Evolutionary conservation across 2,888 invertebrate genomes (phyloP), one percentile per base, ranked within the genome.

Genomic region (Dynastes tityus): DNA sequence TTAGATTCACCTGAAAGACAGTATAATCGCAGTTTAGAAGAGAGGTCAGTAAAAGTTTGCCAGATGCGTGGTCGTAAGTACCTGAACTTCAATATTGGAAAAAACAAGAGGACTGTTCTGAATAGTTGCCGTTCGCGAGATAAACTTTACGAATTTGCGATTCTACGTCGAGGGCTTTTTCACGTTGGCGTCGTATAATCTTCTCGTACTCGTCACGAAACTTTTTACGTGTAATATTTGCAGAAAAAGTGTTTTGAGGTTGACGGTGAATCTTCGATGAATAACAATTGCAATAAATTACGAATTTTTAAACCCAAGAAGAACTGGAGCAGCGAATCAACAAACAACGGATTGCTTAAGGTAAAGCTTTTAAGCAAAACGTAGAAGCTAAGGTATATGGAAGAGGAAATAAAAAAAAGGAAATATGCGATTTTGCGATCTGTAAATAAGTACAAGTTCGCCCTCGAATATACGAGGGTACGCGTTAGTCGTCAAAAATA

Each of bases 141-240:
- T 5, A 55, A 55, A 55, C 55, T 55, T 55, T 55, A 1, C 6
- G 55, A 55, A 55, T 55, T 55, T 55, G 55, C n/a, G 8, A 55
- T 16, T 55, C 55, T n/a, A n/a, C 22, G 1, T 9, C 55, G n/a
- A 55, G n/a, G 13, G 1, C n/a, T 55, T 55, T 55, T 55, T 22
- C 55, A 22, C 55, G 16, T 55, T n/a, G 55, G 22, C 22, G 55
- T 16, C 55, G 55, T 6, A 55, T 22, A 55, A 55, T 55, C 22
- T 55, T 22, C 55, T 55, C 13, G 6, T 2, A 8, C 45, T 22
- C 22, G 55, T 16, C 16, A 22, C 22, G 1, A 13, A 55, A 55
- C 55, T 55, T 55, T 8, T 55, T 55, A n/a, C 55, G n/a, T n/a
- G n/a, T 55, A 55, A 55, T 11, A 55, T 55, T 16, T 55, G 22